Base-by-base conservation (phyloP, 2,797 vertebrate genomes). In the Masticophis lateralis region DNA sequence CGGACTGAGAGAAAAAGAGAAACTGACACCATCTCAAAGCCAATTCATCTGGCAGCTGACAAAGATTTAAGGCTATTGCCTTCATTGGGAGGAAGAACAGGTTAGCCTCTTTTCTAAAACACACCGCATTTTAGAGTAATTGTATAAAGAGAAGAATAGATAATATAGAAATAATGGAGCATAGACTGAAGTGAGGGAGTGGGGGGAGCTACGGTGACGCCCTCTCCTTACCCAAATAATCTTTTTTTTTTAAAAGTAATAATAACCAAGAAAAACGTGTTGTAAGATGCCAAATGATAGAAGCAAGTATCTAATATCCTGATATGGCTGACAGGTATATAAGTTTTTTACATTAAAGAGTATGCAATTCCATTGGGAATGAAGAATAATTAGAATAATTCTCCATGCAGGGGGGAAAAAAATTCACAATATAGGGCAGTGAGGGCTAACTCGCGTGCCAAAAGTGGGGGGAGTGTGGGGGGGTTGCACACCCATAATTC, bases 21-120 rank as follows among this genome's bases (percentile, higher is more conserved):
- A 60, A 94, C 94, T 90, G 95, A 97, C 96, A 96, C 94, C 96
- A 96, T 96, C 95, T 96, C 95, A 95, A 95, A 96, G 93, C 87
- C 0, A 87, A 95, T 92, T 93, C 87, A 18, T n/a, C 93, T 96
- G 96, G 97, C 96, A 96, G 95, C 97, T 97, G 96, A 96, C 97
- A 97, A 93, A 92, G 95, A 96, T 91, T 96, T 0, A 5, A 96
- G 95, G 94, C 93, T 95, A 92, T 87, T 4, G 83, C 93, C 95
- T 94, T 92, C 92, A 93, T 94, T 88, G 91, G 60, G 94, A 96
- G 96, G 95, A 90, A 95, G 94, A 93, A 94, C 95, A 93, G 1
- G 53, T 25, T 61, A 66, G 25, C 25, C 13, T 2, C 57, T 87
- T 69, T 12, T 57, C 9, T 43, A 87, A 86, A 59, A 59, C 25